Evolutionary conservation across 35 echinoderm and acorn worm species (phyloP), one percentile per base, ranked within the genome.

Genomic region (Diadema setosum): DNA sequence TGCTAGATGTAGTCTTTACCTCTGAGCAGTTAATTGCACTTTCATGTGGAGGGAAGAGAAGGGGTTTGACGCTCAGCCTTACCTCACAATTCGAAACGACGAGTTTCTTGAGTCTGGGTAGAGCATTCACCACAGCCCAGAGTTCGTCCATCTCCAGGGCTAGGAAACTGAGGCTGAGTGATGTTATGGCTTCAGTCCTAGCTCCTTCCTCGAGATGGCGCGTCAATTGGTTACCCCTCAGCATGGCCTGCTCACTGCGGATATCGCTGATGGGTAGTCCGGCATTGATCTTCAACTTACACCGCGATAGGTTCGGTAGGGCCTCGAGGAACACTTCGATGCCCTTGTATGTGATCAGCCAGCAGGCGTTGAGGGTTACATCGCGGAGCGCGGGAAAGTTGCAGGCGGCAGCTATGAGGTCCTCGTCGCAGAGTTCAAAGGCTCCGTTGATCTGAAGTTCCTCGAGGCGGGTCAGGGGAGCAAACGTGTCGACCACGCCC

Each of bases 11-110:
- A n/a, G n/a, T n/a, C n/a, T n/a, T n/a, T n/a, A n/a, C n/a, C n/a
- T n/a, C n/a, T n/a, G n/a, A n/a, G n/a, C n/a, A n/a, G n/a, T n/a
- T n/a, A n/a, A n/a, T n/a, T n/a, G n/a, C n/a, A n/a, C n/a, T n/a
- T n/a, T n/a, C n/a, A n/a, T n/a, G n/a, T n/a, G n/a, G n/a, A n/a
- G n/a, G n/a, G n/a, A n/a, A n/a, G n/a, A n/a, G n/a, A n/a, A n/a
- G n/a, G n/a, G n/a, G n/a, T n/a, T n/a, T n/a, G n/a, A n/a, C n/a
- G n/a, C n/a, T 67, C 30, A 1, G 21, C 26, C 81, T 84, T 73
- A 98, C 96, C 96, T 98, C 96, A 74, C 96, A 98, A 59, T 98
- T 94, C 82, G 88, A 60, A 26, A 98, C 70, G 1, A 82, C 82
- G 21, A 98, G 81, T 50, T 98, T 98, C 31, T 86, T 87, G 39